phyloP scores from a whole-genome alignment of 2,888 invertebrate genomes.

The Apamea crenata region DNA sequence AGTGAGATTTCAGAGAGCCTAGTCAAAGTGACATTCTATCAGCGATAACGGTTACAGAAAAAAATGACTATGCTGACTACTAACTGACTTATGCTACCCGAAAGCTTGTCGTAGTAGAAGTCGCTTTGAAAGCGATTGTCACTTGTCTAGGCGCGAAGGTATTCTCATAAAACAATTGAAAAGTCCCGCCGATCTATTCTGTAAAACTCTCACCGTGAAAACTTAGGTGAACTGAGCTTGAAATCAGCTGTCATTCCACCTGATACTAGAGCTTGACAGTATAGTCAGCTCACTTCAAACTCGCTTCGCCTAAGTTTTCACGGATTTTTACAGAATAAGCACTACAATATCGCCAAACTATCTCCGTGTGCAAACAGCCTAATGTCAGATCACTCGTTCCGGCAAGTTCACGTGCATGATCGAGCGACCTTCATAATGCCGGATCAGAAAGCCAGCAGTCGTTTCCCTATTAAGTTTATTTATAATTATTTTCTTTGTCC shows the following conservation, averaged over 20 bases:
- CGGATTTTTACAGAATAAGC: no score
- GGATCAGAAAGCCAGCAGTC: constrained; percentile 71
- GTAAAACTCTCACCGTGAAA: no score
- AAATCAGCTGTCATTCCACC: no score
- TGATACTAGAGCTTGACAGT: no score
- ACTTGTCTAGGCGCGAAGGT: no score
- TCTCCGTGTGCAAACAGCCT: constrained; percentile 27
- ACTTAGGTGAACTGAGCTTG: no score
- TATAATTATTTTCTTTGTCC: constrained; percentile 74
- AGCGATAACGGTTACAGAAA: background rate
- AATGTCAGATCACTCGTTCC: constrained; percentile 54
- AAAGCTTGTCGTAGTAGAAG: background rate
- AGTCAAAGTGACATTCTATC: background rate
- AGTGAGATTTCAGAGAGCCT: background rate
- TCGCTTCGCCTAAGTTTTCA: no score
- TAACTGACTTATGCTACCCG: no score
- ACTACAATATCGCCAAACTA: background rate
- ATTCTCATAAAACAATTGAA: background rate
- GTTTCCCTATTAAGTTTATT: constrained; percentile 76
- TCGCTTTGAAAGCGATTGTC: background rate
- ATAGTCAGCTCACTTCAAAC: no score
- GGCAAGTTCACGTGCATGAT: constrained; percentile 58
- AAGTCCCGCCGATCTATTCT: no score
- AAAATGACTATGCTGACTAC: no score
- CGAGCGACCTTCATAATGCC: constrained; percentile 69